Evolutionary conservation across 1,140 invertebrate genomes (phyloP), one percentile per base, ranked within the genome.

Genomic region (Diprion similis): DNA sequence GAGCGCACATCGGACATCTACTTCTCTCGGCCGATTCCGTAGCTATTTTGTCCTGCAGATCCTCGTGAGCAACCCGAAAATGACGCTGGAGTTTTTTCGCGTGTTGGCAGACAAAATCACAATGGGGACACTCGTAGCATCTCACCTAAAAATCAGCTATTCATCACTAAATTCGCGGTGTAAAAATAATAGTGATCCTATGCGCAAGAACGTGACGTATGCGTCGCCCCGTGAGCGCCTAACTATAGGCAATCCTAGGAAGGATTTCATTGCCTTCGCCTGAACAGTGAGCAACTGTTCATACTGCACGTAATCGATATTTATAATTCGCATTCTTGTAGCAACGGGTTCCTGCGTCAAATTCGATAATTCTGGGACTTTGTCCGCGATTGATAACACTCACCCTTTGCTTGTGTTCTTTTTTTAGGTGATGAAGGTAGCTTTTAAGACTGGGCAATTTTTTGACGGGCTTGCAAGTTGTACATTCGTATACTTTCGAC

Each of bases 41-140:
- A 48, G 71, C 51, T 51, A 24, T 71, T 59, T 18, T 67, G 59
- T 70, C 72, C 13, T 73, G 71, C 10, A 73, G 7, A 47, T 75
- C 65, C 51, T 79, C 80, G 78, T 90, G 89, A 46, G 87, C 85
- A 83, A 88, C 86, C 46, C 87, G 82, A 66, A 88, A 82, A 81
- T 93, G 92, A n/a, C 91, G 81, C 66, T 90, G 87, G 15, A 93
- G 77, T 80, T 92, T 92, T 74, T 92, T 90, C 73, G 89, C 87
- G 79, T 90, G 90, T 71, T 89, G 89, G n/a, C 90, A 92, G 7
- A 91, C 91, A 82, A 92, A 93, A 68, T 92, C 86, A 78, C 92
- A 93, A 46, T 86, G 81, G 7, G 87, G 84, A 79, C 92, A 93
- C 66, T 90, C 87, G 80, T 89, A 91, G 59, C 68, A 69, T 70